Percentiles rank a stretch among this genome's conserved stretches.
Conservation (phyloP, 2,113 vertebrate species). For the Etia nguti region DNA sequence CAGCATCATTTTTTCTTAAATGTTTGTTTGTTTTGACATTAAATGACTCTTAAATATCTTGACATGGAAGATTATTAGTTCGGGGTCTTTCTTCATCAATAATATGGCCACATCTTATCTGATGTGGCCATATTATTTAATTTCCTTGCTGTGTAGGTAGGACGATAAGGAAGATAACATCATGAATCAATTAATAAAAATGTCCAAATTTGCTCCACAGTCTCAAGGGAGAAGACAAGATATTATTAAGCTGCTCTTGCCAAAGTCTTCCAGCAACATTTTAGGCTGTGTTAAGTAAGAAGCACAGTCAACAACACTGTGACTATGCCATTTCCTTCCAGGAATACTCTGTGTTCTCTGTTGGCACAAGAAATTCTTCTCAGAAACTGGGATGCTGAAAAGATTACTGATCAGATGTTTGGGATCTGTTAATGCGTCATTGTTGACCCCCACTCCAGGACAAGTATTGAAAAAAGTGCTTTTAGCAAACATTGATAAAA, state of each 20-base stretch:
- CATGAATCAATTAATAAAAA: neutral
- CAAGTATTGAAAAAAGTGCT: neutral
- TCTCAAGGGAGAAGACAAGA: neutral
- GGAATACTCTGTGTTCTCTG: neutral
- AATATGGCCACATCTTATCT: neutral
- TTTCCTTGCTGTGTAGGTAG: neutral
- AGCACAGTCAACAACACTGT: neutral
- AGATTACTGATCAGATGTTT: neutral
- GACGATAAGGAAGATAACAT: neutral
- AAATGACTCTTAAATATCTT: neutral
- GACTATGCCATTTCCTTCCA: neutral
- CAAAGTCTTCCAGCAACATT: neutral
- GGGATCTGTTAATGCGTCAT: neutral
- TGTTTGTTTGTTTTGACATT: neutral
- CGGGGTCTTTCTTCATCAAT: neutral
- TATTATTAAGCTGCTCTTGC: neutral
- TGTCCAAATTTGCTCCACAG: neutral
- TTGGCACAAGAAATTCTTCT: neutral
- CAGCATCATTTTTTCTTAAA: neutral
- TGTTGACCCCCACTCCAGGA: neutral
- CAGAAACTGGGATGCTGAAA: neutral
- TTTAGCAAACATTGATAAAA: neutral
- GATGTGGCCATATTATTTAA: neutral
- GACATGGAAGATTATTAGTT: neutral
- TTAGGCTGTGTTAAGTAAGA: neutral